Percentiles rank a stretch among this genome's conserved stretches.
phyloP scores from a whole-genome alignment of 2,113 vertebrate species.

The Otocyon megalotis region DNA sequence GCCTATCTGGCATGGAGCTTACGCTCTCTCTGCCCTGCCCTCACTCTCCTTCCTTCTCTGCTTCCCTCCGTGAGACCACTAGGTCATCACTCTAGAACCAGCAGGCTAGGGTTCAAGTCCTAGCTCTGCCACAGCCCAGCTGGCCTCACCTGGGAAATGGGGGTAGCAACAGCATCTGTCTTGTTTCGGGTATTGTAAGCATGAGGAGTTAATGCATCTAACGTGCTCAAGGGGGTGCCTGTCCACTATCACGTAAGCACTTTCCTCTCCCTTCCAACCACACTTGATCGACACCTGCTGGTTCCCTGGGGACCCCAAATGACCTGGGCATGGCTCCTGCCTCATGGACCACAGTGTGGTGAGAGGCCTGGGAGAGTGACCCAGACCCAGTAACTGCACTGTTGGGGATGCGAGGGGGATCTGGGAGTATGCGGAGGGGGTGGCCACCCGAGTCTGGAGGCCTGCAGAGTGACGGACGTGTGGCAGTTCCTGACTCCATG shows the following conservation, averaged over 20 bases:
- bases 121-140: not conserved
- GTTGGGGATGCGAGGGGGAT: not conserved
- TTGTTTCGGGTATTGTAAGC: accelerated
- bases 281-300: not conserved
- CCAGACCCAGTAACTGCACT: no score
- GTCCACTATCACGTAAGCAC: accelerated
- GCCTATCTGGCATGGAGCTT: accelerated
- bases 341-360: not conserved
- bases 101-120: not conserved
- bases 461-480: no score
- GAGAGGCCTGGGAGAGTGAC: not conserved
- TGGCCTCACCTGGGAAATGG: not conserved
- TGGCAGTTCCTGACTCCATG: no score
- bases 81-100: not conserved
- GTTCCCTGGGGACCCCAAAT: not conserved
- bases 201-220: accelerated
- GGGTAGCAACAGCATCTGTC: accelerated
- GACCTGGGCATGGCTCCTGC: not conserved
- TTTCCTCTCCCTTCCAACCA: constrained; percentile 25
- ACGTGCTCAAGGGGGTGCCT: not conserved
- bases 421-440: no score
- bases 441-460: accelerated
- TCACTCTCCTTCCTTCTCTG: no score
- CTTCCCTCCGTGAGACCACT: not conserved
- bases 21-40: not conserved